phyloP scores from a whole-genome alignment of 2,113 vertebrate species.

The Passerina amoena region DNA sequence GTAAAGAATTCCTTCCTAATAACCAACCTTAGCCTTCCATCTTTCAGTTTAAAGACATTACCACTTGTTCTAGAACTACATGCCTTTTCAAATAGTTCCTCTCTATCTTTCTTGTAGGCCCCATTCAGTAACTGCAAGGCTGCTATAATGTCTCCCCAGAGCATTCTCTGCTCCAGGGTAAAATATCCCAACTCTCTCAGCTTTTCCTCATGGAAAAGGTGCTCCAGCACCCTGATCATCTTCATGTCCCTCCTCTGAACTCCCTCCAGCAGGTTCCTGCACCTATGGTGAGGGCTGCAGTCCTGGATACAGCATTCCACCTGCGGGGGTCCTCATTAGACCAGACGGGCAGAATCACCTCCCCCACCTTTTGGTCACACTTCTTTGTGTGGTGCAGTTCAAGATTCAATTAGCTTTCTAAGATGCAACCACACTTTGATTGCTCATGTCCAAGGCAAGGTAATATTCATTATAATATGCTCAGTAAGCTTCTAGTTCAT shows the following conservation, averaged over 20 bases:
- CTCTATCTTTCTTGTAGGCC: not conserved
- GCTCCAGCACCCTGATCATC: not conserved
- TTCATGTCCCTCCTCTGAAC: not conserved
- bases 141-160: too few species aligned
- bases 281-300: accelerated
- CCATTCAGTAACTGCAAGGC: not conserved
- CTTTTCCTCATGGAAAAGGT: not conserved
- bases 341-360: not conserved
- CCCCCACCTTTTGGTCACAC: not conserved
- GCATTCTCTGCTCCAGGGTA: not conserved
- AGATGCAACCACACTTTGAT: not conserved
- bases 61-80: not conserved
- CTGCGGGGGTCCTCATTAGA: not conserved
- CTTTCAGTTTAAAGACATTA: not conserved
- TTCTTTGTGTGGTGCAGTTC: not conserved
- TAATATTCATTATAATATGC: not conserved
- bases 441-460: not conserved
- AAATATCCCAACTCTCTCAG: not conserved
- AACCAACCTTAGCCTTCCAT: not conserved
- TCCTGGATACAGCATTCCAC: too few species aligned
- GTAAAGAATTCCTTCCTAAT: not conserved
- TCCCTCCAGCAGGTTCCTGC: not conserved
- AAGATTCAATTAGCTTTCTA: not conserved
- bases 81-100: not conserved
- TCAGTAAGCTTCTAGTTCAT: not conserved